Conservation (phyloP, 2,888 invertebrate genomes). For the Rhorus exstirpatorius region DNA sequence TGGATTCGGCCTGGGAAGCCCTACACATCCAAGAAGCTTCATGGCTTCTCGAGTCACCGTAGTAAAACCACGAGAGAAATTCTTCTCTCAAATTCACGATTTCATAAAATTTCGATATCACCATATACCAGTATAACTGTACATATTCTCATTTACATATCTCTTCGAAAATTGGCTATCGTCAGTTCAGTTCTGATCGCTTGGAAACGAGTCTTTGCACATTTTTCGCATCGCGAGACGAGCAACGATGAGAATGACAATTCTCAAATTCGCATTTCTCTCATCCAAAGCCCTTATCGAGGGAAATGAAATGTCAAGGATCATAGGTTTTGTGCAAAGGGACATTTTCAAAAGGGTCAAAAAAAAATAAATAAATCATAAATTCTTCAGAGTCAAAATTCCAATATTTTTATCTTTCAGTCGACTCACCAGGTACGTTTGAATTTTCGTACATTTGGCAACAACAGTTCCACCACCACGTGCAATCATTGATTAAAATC, state of each 20-base stretch:
- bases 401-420: background rate
- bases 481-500: slow-evolving; percentile 58
- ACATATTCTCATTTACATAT: background rate
- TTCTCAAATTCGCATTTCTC: background rate
- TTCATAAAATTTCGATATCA: background rate
- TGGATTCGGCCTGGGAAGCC: too few relatives aligned
- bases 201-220: slow-evolving; percentile 30
- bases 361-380: too few relatives aligned
- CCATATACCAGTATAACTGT: background rate
- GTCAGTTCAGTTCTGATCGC: slow-evolving; percentile 49
- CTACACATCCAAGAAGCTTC: too few relatives aligned
- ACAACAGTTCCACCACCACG: slow-evolving; percentile 55
- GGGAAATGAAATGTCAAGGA: background rate
- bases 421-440: slow-evolving; percentile 58
- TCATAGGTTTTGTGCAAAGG: too few relatives aligned
- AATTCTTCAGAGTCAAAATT: too few relatives aligned
- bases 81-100: slow-evolving; percentile 2
- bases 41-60: too few relatives aligned
- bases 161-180: slow-evolving; percentile 48
- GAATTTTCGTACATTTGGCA: slow-evolving; percentile 50
- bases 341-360: too few relatives aligned
- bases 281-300: slow-evolving; percentile 16
- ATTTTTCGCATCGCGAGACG: slow-evolving; percentile 6
- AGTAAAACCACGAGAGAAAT: background rate
- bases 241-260: slow-evolving; percentile 27